Evolutionary conservation across 1,140 invertebrate genomes (phyloP).

Genomic region (Helicoverpa armigera): DNA sequence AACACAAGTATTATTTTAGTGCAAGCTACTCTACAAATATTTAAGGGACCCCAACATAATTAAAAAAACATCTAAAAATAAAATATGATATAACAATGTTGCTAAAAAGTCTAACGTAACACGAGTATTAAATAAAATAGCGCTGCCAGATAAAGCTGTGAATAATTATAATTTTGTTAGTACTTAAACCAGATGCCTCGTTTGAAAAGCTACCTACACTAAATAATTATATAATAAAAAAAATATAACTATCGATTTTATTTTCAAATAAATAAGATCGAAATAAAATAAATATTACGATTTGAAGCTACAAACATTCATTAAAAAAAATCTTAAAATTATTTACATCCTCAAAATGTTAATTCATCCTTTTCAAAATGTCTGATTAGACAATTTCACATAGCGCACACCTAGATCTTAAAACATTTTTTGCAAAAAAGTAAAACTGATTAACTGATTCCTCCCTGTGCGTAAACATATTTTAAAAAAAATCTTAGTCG

Average conservation of each 20-base stretch:
- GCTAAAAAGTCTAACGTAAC: conserved; percentile 28
- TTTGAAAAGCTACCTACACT: neutral
- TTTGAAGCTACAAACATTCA: neutral
- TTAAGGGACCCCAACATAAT: conserved; percentile 20
- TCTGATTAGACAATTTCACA: too few species aligned
- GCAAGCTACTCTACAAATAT: neutral
- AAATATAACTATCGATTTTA: conserved; percentile 33
- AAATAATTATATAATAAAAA: neutral
- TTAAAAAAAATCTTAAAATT: too few species aligned
- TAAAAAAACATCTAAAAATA: conserved; percentile 43
- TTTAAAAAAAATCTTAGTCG: too few species aligned
- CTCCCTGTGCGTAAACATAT: too few species aligned
- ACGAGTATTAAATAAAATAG: conserved; percentile 39
- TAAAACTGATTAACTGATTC: too few species aligned
- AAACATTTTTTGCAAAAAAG: too few species aligned
- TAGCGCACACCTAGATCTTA: too few species aligned
- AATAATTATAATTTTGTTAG: conserved; percentile 31
- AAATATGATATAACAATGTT: conserved; percentile 11
- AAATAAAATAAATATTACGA: conserved; percentile 15
- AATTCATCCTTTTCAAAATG: too few species aligned
- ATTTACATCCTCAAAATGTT: too few species aligned
- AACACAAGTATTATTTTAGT: neutral
- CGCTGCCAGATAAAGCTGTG: neutral
- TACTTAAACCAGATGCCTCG: conserved; percentile 2
- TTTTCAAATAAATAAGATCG: conserved; percentile 23